Conservation (phyloP, 2,888 invertebrate species). For the Cacoxenus indagator region DNA sequence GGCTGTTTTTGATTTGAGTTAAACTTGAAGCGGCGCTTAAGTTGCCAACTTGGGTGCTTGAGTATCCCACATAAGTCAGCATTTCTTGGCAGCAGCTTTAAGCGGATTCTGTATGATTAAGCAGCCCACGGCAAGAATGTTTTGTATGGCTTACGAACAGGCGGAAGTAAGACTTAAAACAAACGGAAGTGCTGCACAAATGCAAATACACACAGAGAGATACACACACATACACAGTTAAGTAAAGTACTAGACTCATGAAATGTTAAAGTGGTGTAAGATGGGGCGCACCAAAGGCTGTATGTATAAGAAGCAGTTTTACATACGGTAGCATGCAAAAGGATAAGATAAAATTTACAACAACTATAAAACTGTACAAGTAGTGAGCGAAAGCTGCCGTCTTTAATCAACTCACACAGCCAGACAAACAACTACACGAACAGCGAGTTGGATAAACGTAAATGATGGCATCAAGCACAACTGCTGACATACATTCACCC, state of each 20-base stretch:
- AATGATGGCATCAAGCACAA: conserved; percentile 45
- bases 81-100: neutral
- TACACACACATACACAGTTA: conserved; percentile 30
- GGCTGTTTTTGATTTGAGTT: neutral
- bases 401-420: conserved; percentile 48
- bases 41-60: neutral
- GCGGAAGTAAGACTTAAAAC: conserved; percentile 59
- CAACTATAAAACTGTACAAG: conserved; percentile 35
- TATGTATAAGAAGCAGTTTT: conserved; percentile 35
- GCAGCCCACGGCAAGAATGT: neutral
- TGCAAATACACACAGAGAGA: conserved; percentile 16
- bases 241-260: no score
- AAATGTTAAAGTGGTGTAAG: neutral
- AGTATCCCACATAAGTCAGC: neutral
- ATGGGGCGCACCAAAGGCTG: neutral
- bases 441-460: neutral
- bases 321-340: conserved; percentile 54
- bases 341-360: conserved; percentile 62
- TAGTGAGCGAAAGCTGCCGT: conserved; percentile 35
- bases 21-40: neutral
- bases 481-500: conserved; percentile 51
- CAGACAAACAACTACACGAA: neutral
- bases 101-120: neutral
- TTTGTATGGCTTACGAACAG: conserved; percentile 44
- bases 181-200: conserved; percentile 53